phyloP scores from a whole-genome alignment of 2,888 invertebrate genomes.

The Sclerodermus sp. region DNA sequence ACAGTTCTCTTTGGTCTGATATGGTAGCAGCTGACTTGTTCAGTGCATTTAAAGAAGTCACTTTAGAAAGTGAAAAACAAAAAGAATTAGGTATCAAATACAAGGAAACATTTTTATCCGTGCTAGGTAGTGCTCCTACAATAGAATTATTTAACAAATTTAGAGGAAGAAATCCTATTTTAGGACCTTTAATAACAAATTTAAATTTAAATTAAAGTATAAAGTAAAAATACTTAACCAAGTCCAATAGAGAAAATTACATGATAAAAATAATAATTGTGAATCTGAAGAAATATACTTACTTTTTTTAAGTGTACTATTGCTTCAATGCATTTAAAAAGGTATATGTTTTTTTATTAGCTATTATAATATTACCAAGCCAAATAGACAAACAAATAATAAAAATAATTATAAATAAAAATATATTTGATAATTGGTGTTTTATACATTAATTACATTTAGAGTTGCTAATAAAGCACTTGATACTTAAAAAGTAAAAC shows the following conservation, averaged over 20 bases:
- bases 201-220: background rate
- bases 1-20: conserved; percentile 80
- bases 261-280: too few species aligned
- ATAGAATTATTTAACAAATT: conserved; percentile 88
- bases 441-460: too few species aligned
- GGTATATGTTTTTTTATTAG: too few species aligned
- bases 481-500: background rate
- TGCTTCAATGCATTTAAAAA: background rate
- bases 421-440: too few species aligned
- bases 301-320: background rate
- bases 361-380: too few species aligned
- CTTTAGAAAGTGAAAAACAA: conserved; percentile 60
- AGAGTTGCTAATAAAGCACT: background rate
- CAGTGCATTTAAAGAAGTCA: conserved; percentile 75
- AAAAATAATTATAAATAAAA: too few species aligned
- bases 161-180: conserved; percentile 88
- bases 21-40: conserved; percentile 91
- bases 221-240: background rate
- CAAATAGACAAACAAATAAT: too few species aligned
- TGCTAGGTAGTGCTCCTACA: conserved; percentile 80
- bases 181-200: conserved; percentile 71
- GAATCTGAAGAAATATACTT: background rate
- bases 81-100: conserved; percentile 71
- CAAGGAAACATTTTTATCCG: conserved; percentile 79
- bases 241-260: too few species aligned